Conservation (phyloP, 2,113 vertebrate genomes). For the Anas platyrhynchos region DNA sequence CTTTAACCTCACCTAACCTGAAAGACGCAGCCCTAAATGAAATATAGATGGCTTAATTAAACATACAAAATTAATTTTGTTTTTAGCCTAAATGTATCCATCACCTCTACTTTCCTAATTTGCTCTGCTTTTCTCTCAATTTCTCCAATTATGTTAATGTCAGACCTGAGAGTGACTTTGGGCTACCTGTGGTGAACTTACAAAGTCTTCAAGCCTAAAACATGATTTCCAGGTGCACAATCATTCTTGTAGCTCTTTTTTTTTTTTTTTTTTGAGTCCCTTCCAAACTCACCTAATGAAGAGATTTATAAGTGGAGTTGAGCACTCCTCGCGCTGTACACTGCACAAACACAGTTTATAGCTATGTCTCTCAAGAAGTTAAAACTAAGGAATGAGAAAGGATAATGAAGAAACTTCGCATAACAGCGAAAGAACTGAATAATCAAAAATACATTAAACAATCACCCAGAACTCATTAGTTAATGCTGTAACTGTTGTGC, state of each 20-base stretch:
- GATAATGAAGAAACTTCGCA: neutral
- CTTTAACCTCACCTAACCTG: neutral
- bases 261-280: neutral
- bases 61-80: neutral
- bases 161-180: neutral
- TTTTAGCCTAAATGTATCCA: neutral
- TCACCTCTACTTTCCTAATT: neutral
- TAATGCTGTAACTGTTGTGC: neutral
- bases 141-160: neutral
- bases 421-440: neutral
- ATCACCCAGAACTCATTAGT: neutral
- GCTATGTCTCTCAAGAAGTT: neutral
- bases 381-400: neutral
- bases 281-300: neutral
- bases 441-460: neutral
- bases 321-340: neutral
- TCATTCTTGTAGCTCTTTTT: neutral
- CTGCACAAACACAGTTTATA: neutral
- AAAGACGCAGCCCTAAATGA: neutral
- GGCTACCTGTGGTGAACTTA: neutral
- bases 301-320: neutral
- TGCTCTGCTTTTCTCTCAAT: neutral
- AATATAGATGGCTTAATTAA: neutral
- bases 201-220: neutral
- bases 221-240: neutral